Evolutionary conservation across 2,888 invertebrate genomes (phyloP), one percentile per base, ranked within the genome.

Genomic region (Heliconius erato): DNA sequence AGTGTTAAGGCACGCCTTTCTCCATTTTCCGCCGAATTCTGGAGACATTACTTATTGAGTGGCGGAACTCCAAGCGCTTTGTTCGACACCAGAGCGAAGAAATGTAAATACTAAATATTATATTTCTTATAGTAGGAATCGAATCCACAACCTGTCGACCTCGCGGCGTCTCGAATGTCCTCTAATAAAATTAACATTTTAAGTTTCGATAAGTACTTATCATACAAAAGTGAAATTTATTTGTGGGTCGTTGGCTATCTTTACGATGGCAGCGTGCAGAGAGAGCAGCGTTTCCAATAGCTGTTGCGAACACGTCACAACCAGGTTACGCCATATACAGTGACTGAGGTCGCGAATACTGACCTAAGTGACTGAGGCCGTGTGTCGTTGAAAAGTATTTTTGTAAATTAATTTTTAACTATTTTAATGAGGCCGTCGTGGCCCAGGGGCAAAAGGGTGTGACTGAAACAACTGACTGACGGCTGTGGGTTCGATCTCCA

Each of bases 311-410:
- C 74, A 59, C 67, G 67, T 68, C 78, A 67, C 44, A 78, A 28
- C 67, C 78, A 76, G 63, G 78, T 78, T 78, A 67, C 67, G 44
- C 68, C 78, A 78, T 78, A 40, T 67, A 67, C 26, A 49, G 65
- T 67, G 44, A 40, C 40, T 67, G 63, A n/a, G 59, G 63, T 76
- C 76, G 76, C 32, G 35, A 59, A 63, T 63, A 67, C 78, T 78
- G 78, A 78, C 78, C 78, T 28, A 78, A 78, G 78, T 67, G 40
- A 67, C 44, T 44, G 49, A 67, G 44, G 67, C 65, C 78, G 65
- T 40, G 26, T 59, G 23, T 14, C 59, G 74, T 54, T 5, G 23
- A 74, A 54, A 54, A 28, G 23, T 59, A n/a, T 74, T 74, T 59
- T 74, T 54, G 28, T 28, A 9, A 35, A 69, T 2, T 0, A 19